These are phyloP conservation scores for Leptosomus discolor DNA, from an alignment of 2,113 vertebrate genomes.

Conservation along the genomic window DNA sequence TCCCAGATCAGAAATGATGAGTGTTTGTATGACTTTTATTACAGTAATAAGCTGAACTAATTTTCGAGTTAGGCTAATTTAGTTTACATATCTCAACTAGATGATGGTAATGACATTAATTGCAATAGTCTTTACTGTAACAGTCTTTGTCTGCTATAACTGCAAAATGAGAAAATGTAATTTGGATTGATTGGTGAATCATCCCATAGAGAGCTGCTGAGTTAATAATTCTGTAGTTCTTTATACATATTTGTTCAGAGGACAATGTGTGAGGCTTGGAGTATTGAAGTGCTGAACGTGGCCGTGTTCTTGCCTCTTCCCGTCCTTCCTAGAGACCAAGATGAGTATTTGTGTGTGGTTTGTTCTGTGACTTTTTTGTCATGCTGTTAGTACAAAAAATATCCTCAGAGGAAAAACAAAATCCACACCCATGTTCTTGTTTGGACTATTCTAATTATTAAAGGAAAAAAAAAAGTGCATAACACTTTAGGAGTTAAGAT, in stretches of 20 bases:
- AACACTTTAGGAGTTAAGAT: neutral
- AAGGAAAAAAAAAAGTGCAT: neutral
- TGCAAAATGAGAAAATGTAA: conserved; percentile 46
- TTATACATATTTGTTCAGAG: neutral
- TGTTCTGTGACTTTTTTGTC: neutral
- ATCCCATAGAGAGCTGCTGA: conserved; percentile 15
- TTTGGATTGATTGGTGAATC: conserved; percentile 61
- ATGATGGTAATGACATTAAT: conserved; percentile 64
- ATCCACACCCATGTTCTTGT: neutral
- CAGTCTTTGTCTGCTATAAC: conserved; percentile 48
- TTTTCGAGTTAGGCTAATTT: conserved; percentile 60
- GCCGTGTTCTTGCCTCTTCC: neutral
- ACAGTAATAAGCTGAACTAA: conserved; percentile 54
- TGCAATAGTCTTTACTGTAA: conserved; percentile 43
- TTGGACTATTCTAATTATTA: neutral
- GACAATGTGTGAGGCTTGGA: neutral
- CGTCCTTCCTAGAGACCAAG: neutral
- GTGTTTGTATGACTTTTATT: conserved; percentile 51
- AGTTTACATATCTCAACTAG: conserved; percentile 53
- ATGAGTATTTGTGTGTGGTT: neutral
- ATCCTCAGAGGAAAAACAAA: neutral
- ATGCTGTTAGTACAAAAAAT: neutral
- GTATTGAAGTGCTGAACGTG: neutral
- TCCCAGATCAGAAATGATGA: conserved; percentile 24
- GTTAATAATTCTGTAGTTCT: conserved; percentile 19